Conservation (phyloP, 1,140 invertebrate species). For the Mamestra configurata region DNA sequence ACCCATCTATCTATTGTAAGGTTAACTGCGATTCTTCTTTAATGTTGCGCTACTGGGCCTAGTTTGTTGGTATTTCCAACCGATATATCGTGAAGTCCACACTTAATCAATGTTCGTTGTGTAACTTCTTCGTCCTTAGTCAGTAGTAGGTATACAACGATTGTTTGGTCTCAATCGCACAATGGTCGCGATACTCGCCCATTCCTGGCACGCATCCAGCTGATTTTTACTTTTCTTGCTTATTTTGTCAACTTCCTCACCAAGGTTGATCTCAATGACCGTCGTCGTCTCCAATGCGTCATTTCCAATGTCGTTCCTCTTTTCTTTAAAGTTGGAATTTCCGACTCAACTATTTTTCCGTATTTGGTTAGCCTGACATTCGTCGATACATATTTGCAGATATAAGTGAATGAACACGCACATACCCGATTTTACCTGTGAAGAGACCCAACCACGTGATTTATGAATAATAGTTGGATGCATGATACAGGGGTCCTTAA, state of each 20-base stretch:
- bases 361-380: too few relatives aligned
- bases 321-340: constrained; percentile 53
- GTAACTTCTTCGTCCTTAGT: not conserved
- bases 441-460: not conserved
- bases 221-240: constrained; percentile 66
- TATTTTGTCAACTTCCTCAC: constrained; percentile 75
- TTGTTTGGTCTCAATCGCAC: constrained; percentile 39
- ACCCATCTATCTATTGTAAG: not conserved
- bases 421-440: not conserved
- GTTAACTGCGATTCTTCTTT: too few relatives aligned
- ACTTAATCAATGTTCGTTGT: constrained; percentile 7
- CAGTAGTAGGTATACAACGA: not conserved
- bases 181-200: constrained; percentile 49
- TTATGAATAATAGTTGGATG: not conserved
- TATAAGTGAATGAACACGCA: not conserved
- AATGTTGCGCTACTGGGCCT: not conserved
- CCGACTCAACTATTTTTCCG: not conserved
- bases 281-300: constrained; percentile 53
- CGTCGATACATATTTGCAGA: not conserved
- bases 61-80: not conserved
- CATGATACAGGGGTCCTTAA: not conserved
- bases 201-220: constrained; percentile 71
- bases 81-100: not conserved
- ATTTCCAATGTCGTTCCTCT: constrained; percentile 68
- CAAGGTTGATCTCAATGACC: constrained; percentile 74